Base-by-base conservation (phyloP, 2,113 vertebrate genomes). In the Oophaga pumilio region DNA sequence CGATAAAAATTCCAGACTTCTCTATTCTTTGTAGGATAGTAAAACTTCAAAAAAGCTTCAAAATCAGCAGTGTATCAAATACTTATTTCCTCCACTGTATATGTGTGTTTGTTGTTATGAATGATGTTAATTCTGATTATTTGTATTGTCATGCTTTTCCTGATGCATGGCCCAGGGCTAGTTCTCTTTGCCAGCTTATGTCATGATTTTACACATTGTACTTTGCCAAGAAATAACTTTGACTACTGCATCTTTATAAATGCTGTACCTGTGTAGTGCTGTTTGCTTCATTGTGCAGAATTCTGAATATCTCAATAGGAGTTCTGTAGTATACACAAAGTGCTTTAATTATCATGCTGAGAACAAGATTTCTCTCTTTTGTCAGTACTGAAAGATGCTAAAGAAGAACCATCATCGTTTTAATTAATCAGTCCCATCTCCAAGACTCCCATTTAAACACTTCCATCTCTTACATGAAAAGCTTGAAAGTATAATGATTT, bases 331-430 rank as follows among this genome's bases (percentile, higher is more conserved):
- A 15, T 26, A 7, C 81, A 83, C 64, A 83, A 83, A 83, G 64
- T 64, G 59, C 59, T 83, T 83, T 69, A 83, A 69, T 83, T 83
- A 69, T 83, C 62, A 50, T 83, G 81, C 81, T 53, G 62, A 53
- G 81, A 83, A 83, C 62, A 83, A 68, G 49, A 68, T 83, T 83
- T 66, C 81, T 53, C n/a, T n/a, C 62, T 50, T 83, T 83, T 83
- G 62, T 83, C 49, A 83, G 20, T 22, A 22, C 49, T 83, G 81
- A 83, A 83, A 83, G 62, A 68, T 83, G 81, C 62, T 68, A 26
- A 43, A 83, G 60, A 82, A 82, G 81, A 83, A 83, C 49, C 22
- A 68, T 62, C 62, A 83, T 24, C 22, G n/a, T 68, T 83, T 83
- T 68, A 83, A 83, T 83, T 83, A 83, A 83, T 83, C 33, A 68